Conservation (phyloP, 2,888 invertebrate genomes). For the Sepiola atlantica region DNA sequence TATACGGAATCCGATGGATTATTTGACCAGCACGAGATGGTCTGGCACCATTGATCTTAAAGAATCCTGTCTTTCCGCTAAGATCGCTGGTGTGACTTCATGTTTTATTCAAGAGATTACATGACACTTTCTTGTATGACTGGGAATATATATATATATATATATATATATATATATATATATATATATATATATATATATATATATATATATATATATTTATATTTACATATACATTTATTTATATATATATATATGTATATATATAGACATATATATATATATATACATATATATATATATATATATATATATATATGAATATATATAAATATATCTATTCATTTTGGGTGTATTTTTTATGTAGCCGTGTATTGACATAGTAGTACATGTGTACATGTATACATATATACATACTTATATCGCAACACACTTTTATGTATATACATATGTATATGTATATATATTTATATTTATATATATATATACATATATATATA, state of each 20-base stretch:
- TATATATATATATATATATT: too few species aligned
- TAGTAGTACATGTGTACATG: neutral
- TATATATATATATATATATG: neutral
- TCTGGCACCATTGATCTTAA: neutral
- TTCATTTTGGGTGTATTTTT: too few species aligned
- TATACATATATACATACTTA: neutral
- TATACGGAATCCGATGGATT: neutral
- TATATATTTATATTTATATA: neutral
- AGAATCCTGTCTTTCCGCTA: neutral
- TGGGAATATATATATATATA: too few species aligned
- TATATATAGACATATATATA: neutral
- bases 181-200: neutral
- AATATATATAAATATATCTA: neutral
- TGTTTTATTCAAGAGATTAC: slow-evolving; percentile 19
- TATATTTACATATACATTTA: too few species aligned
- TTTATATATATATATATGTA: neutral
- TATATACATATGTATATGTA: neutral
- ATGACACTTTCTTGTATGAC: neutral
- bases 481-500: neutral
- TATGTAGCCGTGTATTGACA: too few species aligned
- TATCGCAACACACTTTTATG: too few species aligned
- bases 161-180: neutral
- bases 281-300: neutral
- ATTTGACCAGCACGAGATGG: neutral
- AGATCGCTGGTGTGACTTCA: neutral